Percentiles rank a stretch among this genome's conserved stretches.
Conservation (phyloP, 2,888 invertebrate genomes). For the Drosophila subsilvestris region DNA sequence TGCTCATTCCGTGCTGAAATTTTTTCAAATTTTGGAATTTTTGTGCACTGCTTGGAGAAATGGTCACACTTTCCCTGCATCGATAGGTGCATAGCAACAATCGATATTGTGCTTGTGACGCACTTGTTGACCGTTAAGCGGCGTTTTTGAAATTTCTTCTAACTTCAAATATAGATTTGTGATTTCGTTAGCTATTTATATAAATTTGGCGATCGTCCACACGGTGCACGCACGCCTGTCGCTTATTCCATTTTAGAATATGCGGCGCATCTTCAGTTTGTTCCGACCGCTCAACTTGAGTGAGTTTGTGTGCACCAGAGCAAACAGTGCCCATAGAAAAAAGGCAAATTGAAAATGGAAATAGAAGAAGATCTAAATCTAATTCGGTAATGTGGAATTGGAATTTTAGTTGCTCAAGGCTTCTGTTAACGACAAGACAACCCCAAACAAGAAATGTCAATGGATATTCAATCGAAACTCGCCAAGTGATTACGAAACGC, state of each 20-base stretch:
- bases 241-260: conserved; percentile 71
- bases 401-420: conserved; percentile 63
- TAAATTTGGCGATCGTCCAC: conserved; percentile 68
- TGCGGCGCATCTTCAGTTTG: conserved; percentile 62
- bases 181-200: conserved; percentile 65
- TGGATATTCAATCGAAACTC: conserved; percentile 14
- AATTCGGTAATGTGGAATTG: conserved; percentile 79
- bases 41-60: no score
- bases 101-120: conserved; percentile 33
- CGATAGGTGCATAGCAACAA: not conserved
- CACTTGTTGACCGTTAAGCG: conserved; percentile 17
- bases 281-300: conserved; percentile 76
- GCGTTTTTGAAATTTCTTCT: conserved; percentile 30
- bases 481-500: conserved; percentile 66
- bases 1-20: no score
- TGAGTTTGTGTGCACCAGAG: conserved; percentile 67
- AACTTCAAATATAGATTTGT: conserved; percentile 70
- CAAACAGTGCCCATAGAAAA: conserved; percentile 48
- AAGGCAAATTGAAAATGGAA: conserved; percentile 47
- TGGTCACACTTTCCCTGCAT: not conserved
- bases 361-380: conserved; percentile 52
- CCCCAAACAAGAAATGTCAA: conserved; percentile 42
- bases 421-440: conserved; percentile 42
- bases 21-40: no score
- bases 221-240: conserved; percentile 51